Percentiles rank a stretch among this genome's conserved stretches.
Evolutionary conservation across 2,113 vertebrate genomes (phyloP).

Genomic region (Mesembrinibis cayennensis): DNA sequence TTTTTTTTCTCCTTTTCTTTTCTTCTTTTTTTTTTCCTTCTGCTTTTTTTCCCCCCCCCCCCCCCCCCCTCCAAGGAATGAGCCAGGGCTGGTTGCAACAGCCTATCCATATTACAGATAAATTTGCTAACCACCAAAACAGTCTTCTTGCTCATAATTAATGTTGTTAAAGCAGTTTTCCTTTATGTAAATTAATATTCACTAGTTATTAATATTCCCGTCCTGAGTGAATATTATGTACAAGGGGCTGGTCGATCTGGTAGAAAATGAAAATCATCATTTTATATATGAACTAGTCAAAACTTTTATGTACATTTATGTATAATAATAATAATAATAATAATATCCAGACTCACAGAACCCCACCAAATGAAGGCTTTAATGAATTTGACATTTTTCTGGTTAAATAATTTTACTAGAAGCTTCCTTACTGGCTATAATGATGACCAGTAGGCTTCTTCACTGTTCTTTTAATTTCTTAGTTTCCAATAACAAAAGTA

Average conservation of each 20-base stretch:
- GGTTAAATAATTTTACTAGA: neutral
- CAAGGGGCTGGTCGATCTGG: neutral
- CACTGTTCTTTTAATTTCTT: neutral
- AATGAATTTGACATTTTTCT: neutral
- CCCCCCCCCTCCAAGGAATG: neutral
- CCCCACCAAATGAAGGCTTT: neutral
- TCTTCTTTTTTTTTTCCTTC: no score
- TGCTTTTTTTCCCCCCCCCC: rapidly evolving
- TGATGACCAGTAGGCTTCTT: neutral
- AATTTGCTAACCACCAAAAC: neutral
- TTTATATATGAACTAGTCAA: neutral
- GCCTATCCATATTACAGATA: neutral
- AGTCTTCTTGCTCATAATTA: neutral
- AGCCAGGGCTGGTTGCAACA: neutral
- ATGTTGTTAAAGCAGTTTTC: neutral
- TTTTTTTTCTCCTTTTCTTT: neutral
- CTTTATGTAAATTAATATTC: neutral
- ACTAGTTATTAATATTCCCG: neutral
- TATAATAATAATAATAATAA: neutral
- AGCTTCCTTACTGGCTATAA: neutral
- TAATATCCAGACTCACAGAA: neutral
- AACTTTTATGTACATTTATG: neutral
- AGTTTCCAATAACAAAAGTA: neutral
- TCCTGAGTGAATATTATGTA: neutral
- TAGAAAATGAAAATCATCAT: neutral